Evolutionary conservation across 2,797 vertebrate species (phyloP).

Genomic region (Natrix natrix): DNA sequence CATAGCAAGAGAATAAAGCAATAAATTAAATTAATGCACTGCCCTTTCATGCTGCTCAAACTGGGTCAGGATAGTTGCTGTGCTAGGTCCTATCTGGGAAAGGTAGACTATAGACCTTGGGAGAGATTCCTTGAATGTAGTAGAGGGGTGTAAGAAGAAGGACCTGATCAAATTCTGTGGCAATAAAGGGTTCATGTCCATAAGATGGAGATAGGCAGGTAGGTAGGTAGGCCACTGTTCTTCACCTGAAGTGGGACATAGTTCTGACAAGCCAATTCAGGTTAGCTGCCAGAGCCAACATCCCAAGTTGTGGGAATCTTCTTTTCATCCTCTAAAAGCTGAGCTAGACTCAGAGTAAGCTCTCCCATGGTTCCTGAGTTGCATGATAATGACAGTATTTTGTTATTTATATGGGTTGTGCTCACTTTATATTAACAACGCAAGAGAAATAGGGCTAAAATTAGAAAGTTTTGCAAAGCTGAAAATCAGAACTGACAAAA

Average conservation of each 20-base stretch:
- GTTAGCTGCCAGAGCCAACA: background rate
- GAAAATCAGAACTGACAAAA: background rate
- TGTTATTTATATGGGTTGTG: background rate
- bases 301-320: background rate
- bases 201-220: background rate
- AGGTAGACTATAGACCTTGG: background rate
- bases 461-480: constrained; percentile 11
- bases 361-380: background rate
- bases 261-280: background rate
- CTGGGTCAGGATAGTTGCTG: background rate
- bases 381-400: background rate
- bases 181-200: background rate
- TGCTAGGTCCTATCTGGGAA: background rate
- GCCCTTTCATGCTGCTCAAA: background rate
- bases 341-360: background rate
- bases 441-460: background rate
- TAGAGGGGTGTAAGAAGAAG: background rate
- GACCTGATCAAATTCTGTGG: background rate
- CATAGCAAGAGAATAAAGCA: background rate
- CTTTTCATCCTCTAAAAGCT: background rate
- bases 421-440: background rate
- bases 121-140: background rate
- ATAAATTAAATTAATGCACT: background rate
- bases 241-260: background rate
- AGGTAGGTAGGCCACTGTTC: no score